A percentile compares a stretch with the other conserved stretches of the same genome.
phyloP scores from a whole-genome alignment of 2,113 vertebrate species.

The Caranx ignobilis region DNA sequence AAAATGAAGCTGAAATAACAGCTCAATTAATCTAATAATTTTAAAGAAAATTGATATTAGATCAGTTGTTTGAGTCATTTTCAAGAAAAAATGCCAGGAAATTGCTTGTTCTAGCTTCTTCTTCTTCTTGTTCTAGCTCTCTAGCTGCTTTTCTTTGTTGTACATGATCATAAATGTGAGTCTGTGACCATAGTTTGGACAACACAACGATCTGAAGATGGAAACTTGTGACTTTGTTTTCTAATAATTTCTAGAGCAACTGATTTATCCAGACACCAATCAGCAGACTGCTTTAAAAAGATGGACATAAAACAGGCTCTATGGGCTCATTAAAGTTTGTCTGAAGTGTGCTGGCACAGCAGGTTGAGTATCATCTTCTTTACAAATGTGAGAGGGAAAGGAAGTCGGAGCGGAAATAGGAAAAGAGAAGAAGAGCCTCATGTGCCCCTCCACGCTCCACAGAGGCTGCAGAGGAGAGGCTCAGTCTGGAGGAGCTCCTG shows the following conservation, averaged over 20 bases:
- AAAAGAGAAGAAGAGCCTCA: constrained; percentile 21
- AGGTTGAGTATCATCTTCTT: neutral
- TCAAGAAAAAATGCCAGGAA: neutral
- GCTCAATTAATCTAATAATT: no score
- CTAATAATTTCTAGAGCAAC: neutral
- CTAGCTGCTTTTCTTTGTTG: neutral
- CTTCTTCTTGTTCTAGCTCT: neutral
- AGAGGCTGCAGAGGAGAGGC: constrained; percentile 25
- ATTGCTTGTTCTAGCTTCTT: neutral
- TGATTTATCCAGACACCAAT: neutral
- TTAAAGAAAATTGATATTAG: neutral
- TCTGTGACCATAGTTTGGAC: neutral
- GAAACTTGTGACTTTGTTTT: neutral
- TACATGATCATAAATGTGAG: neutral
- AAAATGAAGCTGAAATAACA: neutral
- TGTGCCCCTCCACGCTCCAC: neutral
- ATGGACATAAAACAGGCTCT: neutral
- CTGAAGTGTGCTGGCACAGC: neutral
- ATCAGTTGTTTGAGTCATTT: neutral
- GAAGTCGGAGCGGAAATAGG: constrained; percentile 9
- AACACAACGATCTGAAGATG: neutral
- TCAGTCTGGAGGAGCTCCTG: constrained; percentile 30
- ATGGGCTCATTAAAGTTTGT: neutral
- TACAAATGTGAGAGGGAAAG: constrained; percentile 17
- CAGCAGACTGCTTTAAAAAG: neutral